phyloP scores from a whole-genome alignment of 1,140 invertebrate species.

The Onthophagus taurus region DNA sequence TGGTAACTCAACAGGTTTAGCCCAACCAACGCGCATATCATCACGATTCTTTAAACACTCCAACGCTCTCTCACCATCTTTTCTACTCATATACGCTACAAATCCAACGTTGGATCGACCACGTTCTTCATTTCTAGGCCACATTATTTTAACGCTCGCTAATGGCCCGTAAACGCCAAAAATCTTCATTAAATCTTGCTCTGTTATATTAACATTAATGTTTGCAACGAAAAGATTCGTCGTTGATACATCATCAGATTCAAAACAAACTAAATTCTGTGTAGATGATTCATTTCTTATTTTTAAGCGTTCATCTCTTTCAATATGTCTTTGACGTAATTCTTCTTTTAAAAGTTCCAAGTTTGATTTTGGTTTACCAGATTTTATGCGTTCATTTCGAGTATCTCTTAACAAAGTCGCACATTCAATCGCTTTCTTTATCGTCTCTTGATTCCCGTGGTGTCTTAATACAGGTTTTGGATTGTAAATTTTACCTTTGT shows the following conservation, averaged over 20 bases:
- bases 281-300: slow-evolving; percentile 18
- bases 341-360: slow-evolving; percentile 36
- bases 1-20: slow-evolving; percentile 87
- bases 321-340: slow-evolving; percentile 26
- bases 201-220: slow-evolving; percentile 75
- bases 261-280: slow-evolving; percentile 28
- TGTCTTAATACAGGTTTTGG: slow-evolving; percentile 25
- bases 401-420: slow-evolving; percentile 26
- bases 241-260: slow-evolving; percentile 70
- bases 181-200: slow-evolving; percentile 76
- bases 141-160: slow-evolving; percentile 90
- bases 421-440: slow-evolving; percentile 44
- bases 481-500: slow-evolving; percentile 26
- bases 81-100: slow-evolving; percentile 84
- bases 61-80: slow-evolving; percentile 76
- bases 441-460: slow-evolving; percentile 30
- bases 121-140: slow-evolving; percentile 51
- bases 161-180: slow-evolving; percentile 83
- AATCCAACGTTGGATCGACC: slow-evolving; percentile 67
- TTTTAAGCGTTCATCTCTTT: slow-evolving; percentile 20
- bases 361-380: slow-evolving; percentile 31
- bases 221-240: slow-evolving; percentile 86
- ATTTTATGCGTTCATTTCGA: slow-evolving; percentile 32
- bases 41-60: slow-evolving; percentile 71
- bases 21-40: slow-evolving; percentile 98